A percentile compares a stretch with the other conserved stretches of the same genome.
These are phyloP conservation scores for Syngnathus scovelli DNA, from an alignment of 2,113 vertebrate species.

Conservation along the genomic window DNA sequence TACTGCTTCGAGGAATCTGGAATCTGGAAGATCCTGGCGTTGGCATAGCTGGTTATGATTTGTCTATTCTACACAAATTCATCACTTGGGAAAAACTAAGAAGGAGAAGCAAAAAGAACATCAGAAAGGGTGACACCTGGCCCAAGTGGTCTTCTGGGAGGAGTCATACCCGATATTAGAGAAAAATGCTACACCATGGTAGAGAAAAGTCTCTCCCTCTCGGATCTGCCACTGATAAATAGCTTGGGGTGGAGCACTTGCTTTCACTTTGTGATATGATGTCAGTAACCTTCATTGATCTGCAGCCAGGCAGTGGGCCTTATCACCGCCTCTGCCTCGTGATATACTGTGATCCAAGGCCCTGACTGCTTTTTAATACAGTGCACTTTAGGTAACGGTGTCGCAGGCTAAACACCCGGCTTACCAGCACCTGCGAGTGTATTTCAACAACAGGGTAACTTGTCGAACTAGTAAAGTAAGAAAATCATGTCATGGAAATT, in stretches of 20 bases:
- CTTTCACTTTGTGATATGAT: constrained; percentile 98
- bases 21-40: too few species aligned
- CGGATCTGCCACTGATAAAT: constrained; percentile 82
- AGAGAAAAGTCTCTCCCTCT: constrained; percentile 34
- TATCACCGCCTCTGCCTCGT: constrained; percentile 84
- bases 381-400: constrained; percentile 78
- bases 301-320: constrained; percentile 83
- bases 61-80: too few species aligned
- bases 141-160: constrained; percentile 9
- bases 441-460: constrained; percentile 57
- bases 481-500: constrained; percentile 18
- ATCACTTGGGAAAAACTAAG: too few species aligned
- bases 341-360: constrained; percentile 86
- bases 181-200: constrained; percentile 32
- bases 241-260: constrained; percentile 83
- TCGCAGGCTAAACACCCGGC: constrained; percentile 63
- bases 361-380: constrained; percentile 95
- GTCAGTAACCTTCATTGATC: constrained; percentile 99
- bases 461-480: constrained; percentile 30
- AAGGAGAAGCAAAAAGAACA: not conserved
- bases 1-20: too few species aligned
- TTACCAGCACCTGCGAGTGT: constrained; percentile 65
- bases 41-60: too few species aligned
- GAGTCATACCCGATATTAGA: constrained; percentile 11
- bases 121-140: constrained; percentile 1